These are phyloP conservation scores for Perizoma flavofasciatum DNA, from an alignment of 2,888 invertebrate species.

Conservation along the genomic window DNA sequence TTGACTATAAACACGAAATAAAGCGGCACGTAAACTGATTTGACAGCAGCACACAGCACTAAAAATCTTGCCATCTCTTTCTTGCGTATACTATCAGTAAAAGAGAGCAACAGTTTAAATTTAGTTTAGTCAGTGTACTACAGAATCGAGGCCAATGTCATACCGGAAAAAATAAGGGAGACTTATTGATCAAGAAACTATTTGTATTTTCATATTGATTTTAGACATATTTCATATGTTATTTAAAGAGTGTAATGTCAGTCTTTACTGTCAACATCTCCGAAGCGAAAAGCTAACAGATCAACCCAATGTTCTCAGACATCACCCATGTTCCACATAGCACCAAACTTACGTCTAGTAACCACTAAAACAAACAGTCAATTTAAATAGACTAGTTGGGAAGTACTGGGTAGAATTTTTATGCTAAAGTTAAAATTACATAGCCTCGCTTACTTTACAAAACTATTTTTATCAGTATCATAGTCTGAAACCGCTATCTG, in stretches of 20 bases:
- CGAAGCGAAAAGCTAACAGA: conserved; percentile 27
- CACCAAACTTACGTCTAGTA: conserved; percentile 35
- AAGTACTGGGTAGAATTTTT: conserved; percentile 11
- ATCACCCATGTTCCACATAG: conserved; percentile 31
- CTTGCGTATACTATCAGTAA: too few species aligned
- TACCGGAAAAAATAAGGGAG: neutral
- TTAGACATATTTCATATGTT: neutral
- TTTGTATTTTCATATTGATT: neutral
- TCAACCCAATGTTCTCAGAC: conserved; percentile 25
- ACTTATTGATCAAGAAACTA: neutral
- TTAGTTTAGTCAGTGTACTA: too few species aligned
- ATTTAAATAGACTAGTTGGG: conserved; percentile 18
- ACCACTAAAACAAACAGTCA: conserved; percentile 22
- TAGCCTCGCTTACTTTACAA: neutral
- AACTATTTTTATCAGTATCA: too few species aligned
- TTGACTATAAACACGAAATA: too few species aligned
- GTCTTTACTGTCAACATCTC: conserved; percentile 16
- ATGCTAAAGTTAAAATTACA: neutral
- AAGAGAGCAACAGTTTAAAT: too few species aligned
- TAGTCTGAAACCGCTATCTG: too few species aligned
- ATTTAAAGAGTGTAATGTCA: conserved; percentile 22
- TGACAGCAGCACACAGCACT: too few species aligned
- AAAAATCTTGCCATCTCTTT: too few species aligned
- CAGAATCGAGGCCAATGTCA: too few species aligned
- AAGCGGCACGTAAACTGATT: too few species aligned